Evolutionary conservation across 2,113 vertebrate genomes (phyloP).

Genomic region (Cynopterus brachyotis): DNA sequence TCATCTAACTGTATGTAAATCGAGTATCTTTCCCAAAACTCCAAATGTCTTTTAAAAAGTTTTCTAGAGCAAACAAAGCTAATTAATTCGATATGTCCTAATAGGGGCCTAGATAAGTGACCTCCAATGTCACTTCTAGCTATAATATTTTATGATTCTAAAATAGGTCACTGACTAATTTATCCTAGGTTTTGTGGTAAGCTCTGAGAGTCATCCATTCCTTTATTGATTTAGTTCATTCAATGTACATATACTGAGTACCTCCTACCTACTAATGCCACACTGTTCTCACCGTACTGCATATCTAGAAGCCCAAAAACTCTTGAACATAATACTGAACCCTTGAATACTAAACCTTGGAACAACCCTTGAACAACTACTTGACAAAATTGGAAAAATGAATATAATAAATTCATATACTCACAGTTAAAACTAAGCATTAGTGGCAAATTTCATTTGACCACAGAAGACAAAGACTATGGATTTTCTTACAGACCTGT

Average conservation of each 20-base stretch:
- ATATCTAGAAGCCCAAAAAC: not conserved
- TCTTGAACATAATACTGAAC: not conserved
- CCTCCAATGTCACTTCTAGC: not conserved
- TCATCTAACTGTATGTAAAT: not conserved
- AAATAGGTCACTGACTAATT: not conserved
- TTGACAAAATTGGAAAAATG: not conserved
- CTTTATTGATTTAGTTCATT: not conserved
- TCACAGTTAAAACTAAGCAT: constrained; percentile 5
- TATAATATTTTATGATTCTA: not conserved
- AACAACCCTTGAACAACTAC: not conserved
- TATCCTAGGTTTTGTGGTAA: not conserved
- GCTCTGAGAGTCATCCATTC: not conserved
- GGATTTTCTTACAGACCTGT: not conserved
- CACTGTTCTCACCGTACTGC: not conserved
- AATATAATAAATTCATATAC: not conserved
- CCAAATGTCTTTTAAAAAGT: not conserved
- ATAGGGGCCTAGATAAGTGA: not conserved
- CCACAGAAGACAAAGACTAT: not conserved
- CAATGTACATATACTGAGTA: not conserved
- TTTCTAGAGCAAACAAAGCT: not conserved
- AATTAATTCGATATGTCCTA: not conserved
- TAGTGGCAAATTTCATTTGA: not conserved
- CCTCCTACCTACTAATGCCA: not conserved
- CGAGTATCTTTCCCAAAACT: not conserved
- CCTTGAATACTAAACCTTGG: not conserved